Evolutionary conservation across 2,888 invertebrate genomes (phyloP), one percentile per base, ranked within the genome.

Genomic region (Theretra japonica): DNA sequence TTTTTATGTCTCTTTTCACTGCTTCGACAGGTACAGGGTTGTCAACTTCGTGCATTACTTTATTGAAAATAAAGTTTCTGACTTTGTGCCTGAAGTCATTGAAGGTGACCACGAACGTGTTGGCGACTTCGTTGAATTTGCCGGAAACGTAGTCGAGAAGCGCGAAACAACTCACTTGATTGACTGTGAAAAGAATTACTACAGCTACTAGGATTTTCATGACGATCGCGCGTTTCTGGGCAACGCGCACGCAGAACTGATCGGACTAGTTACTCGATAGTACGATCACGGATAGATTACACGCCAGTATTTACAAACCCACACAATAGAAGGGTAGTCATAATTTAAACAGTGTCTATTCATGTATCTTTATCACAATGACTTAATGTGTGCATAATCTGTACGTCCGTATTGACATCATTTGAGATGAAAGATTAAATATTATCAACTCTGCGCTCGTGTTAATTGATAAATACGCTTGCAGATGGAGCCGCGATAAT

Each of bases 71-170:
- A 0, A 82, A 72, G 6, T 68, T 60, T 41, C 72, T 76, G 15
- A 86, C 65, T 72, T 76, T 80, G 11, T 75, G 69, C 62, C 75
- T 80, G 5, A 88, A 21, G 25, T 73, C 73, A n/a, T 75, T 77
- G 2, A 86, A 74, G 0, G 81, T 78, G 2, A 48, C 70, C 2
- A 75, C 15, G 25, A 88, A 23, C 2, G 77, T 62, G 5, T 69
- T 65, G 17, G 78, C 79, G 4, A 88, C 70, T n/a, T 83, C 77
- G 69, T 72, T 77, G 28, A 87, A 72, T 79, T 82, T 86, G 7
- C 65, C 50, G 11, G 75, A 21, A 41, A 89, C 8, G 7, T 68
- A 73, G 19, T 83, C 79, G 6, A 83, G 72, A n/a, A 87, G 53
- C 7, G 79, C 76, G 4, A 60, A 41, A 74, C 86, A 81, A 33